Evolutionary conservation across 2,797 vertebrate genomes (phyloP).

Genomic region (Halcyon leucocephala): DNA sequence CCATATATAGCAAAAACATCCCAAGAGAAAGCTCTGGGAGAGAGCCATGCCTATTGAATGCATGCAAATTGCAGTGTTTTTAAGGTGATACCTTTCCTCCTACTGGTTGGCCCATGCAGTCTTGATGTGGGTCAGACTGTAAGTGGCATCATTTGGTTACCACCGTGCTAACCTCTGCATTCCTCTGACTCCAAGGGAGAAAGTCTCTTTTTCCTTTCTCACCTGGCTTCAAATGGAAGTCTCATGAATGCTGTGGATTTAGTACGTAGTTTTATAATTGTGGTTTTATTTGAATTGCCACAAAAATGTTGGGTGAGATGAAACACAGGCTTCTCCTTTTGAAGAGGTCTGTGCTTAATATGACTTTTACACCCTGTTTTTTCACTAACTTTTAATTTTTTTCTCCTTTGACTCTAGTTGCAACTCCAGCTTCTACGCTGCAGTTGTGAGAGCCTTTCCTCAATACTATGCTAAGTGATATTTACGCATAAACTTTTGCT

Average conservation of each 20-base stretch:
- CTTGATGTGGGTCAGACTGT: slow-evolving; percentile 41
- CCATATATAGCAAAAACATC: neutral
- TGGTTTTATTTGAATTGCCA: slow-evolving; percentile 56
- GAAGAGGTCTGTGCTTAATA: slow-evolving; percentile 31
- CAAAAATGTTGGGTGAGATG: slow-evolving; percentile 58
- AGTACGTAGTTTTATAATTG: neutral
- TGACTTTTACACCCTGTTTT: slow-evolving; percentile 50
- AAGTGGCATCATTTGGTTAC: slow-evolving; percentile 18
- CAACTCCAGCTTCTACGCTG: neutral
- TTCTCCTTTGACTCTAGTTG: slow-evolving; percentile 20
- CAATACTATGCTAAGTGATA: neutral
- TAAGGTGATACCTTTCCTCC: neutral
- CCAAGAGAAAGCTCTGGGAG: neutral
- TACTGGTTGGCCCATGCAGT: neutral
- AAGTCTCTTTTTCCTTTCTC: slow-evolving; percentile 41
- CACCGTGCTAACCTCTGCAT: neutral
- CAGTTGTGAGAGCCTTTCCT: neutral
- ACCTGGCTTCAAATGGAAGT: slow-evolving; percentile 44
- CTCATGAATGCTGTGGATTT: neutral
- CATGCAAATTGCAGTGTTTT: accelerated
- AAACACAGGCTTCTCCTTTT: slow-evolving; percentile 41
- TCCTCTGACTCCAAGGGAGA: slow-evolving; percentile 17
- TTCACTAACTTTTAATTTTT: slow-evolving; percentile 42
- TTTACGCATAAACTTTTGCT: neutral
- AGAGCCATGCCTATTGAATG: neutral